Evolutionary conservation across 2,888 invertebrate genomes (phyloP).

Genomic region (Eueremaeus valkanovi): DNA sequence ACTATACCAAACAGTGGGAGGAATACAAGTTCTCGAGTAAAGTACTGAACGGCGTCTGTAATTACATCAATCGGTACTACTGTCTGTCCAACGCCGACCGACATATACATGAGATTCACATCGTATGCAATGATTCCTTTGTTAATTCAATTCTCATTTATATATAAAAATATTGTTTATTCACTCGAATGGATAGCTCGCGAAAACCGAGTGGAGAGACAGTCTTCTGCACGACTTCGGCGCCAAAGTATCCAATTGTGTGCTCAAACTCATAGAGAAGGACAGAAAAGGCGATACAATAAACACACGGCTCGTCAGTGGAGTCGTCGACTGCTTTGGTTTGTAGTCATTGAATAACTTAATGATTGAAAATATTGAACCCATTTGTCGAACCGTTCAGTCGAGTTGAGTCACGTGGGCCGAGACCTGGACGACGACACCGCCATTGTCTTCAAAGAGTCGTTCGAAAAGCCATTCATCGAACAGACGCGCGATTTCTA

Average conservation of each 20-base stretch:
- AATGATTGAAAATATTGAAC: not conserved
- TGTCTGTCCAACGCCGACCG: constrained; percentile 96
- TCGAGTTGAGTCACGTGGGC: constrained; percentile 91
- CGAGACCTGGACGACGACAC: constrained; percentile 66
- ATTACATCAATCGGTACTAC: constrained; percentile 96
- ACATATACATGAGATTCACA: constrained; percentile 91
- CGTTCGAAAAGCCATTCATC: constrained; percentile 90
- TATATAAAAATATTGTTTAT: no score
- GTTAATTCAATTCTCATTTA: no score
- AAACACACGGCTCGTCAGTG: constrained; percentile 84
- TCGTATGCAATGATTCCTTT: constrained; percentile 69
- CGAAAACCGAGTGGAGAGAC: constrained; percentile 69
- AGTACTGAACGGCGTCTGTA: constrained; percentile 93
- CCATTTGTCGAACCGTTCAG: constrained; percentile 27
- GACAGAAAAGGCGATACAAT: constrained; percentile 96
- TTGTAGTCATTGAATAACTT: not conserved
- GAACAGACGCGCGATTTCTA: constrained; percentile 93
- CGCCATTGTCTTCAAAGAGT: constrained; percentile 68
- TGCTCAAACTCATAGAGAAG: constrained; percentile 88
- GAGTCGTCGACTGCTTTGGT: constrained; percentile 32
- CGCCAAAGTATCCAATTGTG: constrained; percentile 81
- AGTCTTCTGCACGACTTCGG: constrained; percentile 69
- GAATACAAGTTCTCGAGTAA: constrained; percentile 95
- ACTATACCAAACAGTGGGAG: constrained; percentile 96
- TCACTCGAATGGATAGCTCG: not conserved